A percentile compares a stretch with the other conserved stretches of the same genome.
phyloP scores from a whole-genome alignment of 2,888 invertebrate species.

The Tortrix viridana region DNA sequence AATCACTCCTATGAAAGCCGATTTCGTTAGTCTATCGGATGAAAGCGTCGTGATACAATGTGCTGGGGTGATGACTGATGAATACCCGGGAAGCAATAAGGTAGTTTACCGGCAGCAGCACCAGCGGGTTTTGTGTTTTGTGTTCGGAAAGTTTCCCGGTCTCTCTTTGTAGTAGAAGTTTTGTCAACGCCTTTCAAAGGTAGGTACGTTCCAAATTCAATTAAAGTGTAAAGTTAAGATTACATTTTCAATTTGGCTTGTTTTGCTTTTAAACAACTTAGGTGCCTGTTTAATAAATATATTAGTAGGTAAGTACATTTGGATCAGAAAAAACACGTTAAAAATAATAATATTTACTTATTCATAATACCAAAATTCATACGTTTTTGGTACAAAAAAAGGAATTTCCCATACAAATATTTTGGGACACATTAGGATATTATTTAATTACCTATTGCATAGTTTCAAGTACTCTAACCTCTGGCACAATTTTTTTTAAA shows the following conservation, averaged over 20 bases:
- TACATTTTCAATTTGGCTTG: slow-evolving; percentile 12
- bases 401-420: no score
- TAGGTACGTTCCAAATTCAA: slow-evolving; percentile 14
- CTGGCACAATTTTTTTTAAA: no score
- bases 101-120: slow-evolving; percentile 53
- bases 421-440: no score
- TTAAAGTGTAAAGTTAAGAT: slow-evolving; percentile 16
- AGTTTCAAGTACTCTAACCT: no score
- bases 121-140: slow-evolving; percentile 49
- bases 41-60: slow-evolving; percentile 52
- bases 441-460: no score
- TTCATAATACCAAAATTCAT: no score
- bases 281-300: background rate
- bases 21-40: slow-evolving; percentile 47
- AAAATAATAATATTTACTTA: no score
- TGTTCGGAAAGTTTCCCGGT: slow-evolving; percentile 32
- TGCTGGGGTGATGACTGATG: slow-evolving; percentile 59
- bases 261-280: background rate
- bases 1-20: slow-evolving; percentile 17
- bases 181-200: slow-evolving; percentile 30
- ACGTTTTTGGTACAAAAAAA: no score
- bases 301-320: background rate
- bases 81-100: slow-evolving; percentile 61
- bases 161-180: slow-evolving; percentile 30
- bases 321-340: no score